Evolutionary conservation across 2,113 vertebrate genomes (phyloP).

Genomic region (Chlamydotis undulata): DNA sequence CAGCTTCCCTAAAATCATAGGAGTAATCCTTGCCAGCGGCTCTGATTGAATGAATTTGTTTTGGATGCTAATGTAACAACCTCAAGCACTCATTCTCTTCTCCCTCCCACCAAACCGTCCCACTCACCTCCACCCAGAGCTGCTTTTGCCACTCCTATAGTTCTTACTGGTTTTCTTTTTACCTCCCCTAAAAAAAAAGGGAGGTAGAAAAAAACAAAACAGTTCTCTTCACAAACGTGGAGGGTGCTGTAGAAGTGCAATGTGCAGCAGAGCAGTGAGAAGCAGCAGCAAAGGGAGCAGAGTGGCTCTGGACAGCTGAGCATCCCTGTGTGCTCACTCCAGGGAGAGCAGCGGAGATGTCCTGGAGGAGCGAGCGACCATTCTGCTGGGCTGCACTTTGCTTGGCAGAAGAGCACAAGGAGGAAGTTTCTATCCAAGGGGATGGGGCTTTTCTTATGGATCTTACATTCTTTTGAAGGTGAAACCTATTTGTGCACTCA

Average conservation of each 20-base stretch:
- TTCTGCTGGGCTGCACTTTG: background rate
- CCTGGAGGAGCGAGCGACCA: accelerated
- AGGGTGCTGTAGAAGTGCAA: no score
- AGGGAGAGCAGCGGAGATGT: background rate
- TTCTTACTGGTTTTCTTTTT: background rate
- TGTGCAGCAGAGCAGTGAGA: background rate
- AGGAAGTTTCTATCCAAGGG: background rate
- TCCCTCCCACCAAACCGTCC: background rate
- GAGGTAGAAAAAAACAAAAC: background rate
- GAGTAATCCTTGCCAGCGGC: background rate
- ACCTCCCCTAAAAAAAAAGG: background rate
- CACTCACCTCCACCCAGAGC: background rate
- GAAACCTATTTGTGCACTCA: background rate
- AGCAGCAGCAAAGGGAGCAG: background rate
- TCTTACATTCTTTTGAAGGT: background rate
- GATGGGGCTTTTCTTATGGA: background rate
- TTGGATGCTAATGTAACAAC: background rate
- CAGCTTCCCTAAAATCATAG: background rate
- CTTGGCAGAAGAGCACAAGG: accelerated
- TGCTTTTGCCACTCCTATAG: background rate
- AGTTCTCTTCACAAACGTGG: background rate
- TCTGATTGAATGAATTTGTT: background rate
- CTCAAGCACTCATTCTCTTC: background rate
- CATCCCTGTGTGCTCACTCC: background rate
- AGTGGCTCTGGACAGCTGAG: background rate